Evolutionary conservation across 2,888 invertebrate genomes (phyloP).

Genomic region (Agrotis puta): DNA sequence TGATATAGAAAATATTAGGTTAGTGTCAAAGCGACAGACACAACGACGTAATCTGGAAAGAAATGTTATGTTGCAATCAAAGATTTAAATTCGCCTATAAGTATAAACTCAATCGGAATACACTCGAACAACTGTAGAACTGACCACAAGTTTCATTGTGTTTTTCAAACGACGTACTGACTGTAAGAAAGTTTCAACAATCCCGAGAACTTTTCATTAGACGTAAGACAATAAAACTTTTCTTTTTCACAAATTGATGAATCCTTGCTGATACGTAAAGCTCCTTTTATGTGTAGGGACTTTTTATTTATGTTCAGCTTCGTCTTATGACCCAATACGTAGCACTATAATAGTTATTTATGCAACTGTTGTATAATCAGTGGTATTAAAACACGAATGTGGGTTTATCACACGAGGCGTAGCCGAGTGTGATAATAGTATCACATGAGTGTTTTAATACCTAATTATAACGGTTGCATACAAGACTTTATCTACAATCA

Average conservation of each 20-base stretch:
- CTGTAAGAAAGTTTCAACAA: slow-evolving; percentile 64
- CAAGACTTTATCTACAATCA: too few species aligned
- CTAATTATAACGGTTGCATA: too few species aligned
- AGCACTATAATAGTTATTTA: too few species aligned
- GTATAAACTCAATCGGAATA: slow-evolving; percentile 15
- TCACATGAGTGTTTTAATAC: too few species aligned
- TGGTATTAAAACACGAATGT: too few species aligned
- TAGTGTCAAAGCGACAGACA: not conserved
- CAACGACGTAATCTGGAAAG: not conserved
- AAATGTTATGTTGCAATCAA: not conserved
- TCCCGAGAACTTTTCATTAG: slow-evolving; percentile 58
- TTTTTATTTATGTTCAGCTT: slow-evolving; percentile 8
- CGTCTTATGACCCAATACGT: not conserved
- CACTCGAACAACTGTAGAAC: slow-evolving; percentile 59
- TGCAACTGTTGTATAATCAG: too few species aligned
- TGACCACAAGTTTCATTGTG: slow-evolving; percentile 75
- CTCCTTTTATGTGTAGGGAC: slow-evolving; percentile 7
- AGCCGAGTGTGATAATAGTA: too few species aligned
- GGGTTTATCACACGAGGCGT: too few species aligned
- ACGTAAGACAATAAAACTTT: slow-evolving; percentile 63
- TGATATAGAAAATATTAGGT: not conserved
- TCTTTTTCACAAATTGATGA: slow-evolving; percentile 58
- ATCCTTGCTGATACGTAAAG: slow-evolving; percentile 34
- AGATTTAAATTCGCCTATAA: slow-evolving; percentile 6
- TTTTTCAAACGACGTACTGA: slow-evolving; percentile 67